A percentile compares a stretch with the other conserved stretches of the same genome.
phyloP scores from a whole-genome alignment of 2,888 invertebrate species.

The Gymnoscelis rufifasciata region DNA sequence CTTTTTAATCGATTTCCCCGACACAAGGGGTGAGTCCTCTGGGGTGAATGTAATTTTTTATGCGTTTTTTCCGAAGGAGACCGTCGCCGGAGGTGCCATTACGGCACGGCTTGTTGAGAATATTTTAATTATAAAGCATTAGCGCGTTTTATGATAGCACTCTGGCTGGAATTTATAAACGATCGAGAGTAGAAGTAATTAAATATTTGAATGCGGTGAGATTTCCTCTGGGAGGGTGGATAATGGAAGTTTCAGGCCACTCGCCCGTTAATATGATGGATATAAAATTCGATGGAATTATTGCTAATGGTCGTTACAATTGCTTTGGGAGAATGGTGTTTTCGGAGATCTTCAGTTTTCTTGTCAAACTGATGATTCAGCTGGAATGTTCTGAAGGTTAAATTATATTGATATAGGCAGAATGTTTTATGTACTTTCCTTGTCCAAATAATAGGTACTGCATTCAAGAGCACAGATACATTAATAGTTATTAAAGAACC shows the following conservation, averaged over 20 bases:
- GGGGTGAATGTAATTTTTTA: conserved; percentile 81
- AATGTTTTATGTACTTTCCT: too few species aligned
- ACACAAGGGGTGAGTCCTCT: conserved; percentile 79
- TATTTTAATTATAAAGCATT: conserved; percentile 81
- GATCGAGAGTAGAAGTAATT: conserved; percentile 77
- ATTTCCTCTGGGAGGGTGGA: conserved; percentile 72
- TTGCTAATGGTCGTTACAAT: conserved; percentile 71
- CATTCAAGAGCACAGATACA: too few species aligned
- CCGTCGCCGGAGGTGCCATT: conserved; percentile 78
- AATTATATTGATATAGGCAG: too few species aligned
- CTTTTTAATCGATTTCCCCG: conserved; percentile 79
- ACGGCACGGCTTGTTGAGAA: conserved; percentile 80
- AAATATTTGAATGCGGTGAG: conserved; percentile 79
- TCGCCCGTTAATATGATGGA: conserved; percentile 70
- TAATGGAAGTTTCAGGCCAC: conserved; percentile 62
- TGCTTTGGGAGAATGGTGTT: conserved; percentile 54
- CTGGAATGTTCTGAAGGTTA: background rate
- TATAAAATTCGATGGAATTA: conserved; percentile 76
- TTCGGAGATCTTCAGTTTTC: conserved; percentile 38
- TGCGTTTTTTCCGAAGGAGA: conserved; percentile 75
- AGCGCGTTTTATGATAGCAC: conserved; percentile 79
- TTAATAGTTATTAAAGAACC: too few species aligned
- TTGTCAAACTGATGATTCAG: conserved; percentile 1
- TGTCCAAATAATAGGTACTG: too few species aligned
- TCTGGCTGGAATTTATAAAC: conserved; percentile 74